phyloP scores from a whole-genome alignment of 2,113 vertebrate genomes.

The Ammodytes marinus region DNA sequence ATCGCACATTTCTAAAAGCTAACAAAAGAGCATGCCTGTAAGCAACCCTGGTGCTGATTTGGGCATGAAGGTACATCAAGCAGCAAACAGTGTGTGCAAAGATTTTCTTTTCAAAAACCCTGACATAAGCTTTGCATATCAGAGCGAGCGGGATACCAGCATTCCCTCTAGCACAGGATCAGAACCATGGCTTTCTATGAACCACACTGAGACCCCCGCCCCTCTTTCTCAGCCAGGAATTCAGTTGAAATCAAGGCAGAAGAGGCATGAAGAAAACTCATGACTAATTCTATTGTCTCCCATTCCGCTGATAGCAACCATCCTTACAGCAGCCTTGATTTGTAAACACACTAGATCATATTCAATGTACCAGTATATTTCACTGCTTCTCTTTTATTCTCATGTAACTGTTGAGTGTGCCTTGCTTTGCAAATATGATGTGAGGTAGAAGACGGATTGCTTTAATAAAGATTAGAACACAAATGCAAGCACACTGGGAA shows the following conservation, averaged over 20 bases:
- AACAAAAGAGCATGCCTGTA: constrained; percentile 75
- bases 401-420: constrained; percentile 38
- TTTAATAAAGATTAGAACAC: constrained; percentile 72
- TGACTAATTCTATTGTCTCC: constrained; percentile 66
- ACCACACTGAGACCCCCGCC: constrained; percentile 36
- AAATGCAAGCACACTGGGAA: constrained; percentile 48
- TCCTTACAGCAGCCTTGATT: constrained; percentile 50
- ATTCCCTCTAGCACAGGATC: constrained; percentile 74
- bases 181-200: constrained; percentile 68
- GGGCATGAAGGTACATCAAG: constrained; percentile 65
- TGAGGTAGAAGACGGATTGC: constrained; percentile 68
- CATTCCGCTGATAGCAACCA: constrained; percentile 48
- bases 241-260: constrained; percentile 54
- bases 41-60: constrained; percentile 71
- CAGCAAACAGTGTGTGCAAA: constrained; percentile 65
- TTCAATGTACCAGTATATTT: constrained; percentile 30
- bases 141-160: constrained; percentile 67
- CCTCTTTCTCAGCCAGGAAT: constrained; percentile 53
- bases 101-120: constrained; percentile 62
- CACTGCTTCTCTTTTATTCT: constrained; percentile 30
- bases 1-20: constrained; percentile 63
- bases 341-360: constrained; percentile 61
- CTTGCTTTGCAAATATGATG: constrained; percentile 40
- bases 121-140: constrained; percentile 72
- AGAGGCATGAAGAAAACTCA: constrained; percentile 52